Conservation (phyloP, 2,113 vertebrate genomes). For the Elephantulus edwardii region DNA sequence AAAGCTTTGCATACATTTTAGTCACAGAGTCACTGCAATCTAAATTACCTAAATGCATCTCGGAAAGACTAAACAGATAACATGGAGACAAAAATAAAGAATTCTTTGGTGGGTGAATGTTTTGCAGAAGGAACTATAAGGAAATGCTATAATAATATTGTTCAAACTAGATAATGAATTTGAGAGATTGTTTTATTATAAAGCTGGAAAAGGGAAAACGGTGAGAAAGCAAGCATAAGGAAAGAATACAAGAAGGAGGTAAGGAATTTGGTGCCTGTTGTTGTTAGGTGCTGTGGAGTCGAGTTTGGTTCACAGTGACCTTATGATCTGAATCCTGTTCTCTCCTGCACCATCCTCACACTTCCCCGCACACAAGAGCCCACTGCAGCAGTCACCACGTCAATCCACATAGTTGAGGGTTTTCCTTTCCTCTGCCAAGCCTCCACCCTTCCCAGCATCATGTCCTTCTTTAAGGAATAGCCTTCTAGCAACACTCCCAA, state of each 20-base stretch:
- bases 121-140: background rate
- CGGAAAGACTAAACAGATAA: constrained; percentile 56
- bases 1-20: background rate
- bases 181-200: constrained; percentile 33
- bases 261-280: background rate
- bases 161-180: constrained; percentile 23
- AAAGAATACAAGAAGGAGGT: constrained; percentile 7
- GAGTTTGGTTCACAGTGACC: no score
- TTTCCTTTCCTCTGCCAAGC: no score
- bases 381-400: no score
- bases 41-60: constrained; percentile 67
- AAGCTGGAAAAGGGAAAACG: constrained; percentile 48
- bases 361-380: no score
- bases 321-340: no score
- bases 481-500: no score
- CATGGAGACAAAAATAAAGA: constrained; percentile 54
- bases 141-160: constrained; percentile 47
- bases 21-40: background rate
- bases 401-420: no score
- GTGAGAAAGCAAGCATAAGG: constrained; percentile 33
- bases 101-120: background rate
- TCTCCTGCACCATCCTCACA: no score
- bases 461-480: no score
- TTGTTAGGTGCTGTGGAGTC: no score
- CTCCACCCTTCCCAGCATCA: no score